Percentiles rank a stretch among this genome's conserved stretches.
phyloP scores from a whole-genome alignment of 2,113 vertebrate species.

The Dissostichus mawsoni region DNA sequence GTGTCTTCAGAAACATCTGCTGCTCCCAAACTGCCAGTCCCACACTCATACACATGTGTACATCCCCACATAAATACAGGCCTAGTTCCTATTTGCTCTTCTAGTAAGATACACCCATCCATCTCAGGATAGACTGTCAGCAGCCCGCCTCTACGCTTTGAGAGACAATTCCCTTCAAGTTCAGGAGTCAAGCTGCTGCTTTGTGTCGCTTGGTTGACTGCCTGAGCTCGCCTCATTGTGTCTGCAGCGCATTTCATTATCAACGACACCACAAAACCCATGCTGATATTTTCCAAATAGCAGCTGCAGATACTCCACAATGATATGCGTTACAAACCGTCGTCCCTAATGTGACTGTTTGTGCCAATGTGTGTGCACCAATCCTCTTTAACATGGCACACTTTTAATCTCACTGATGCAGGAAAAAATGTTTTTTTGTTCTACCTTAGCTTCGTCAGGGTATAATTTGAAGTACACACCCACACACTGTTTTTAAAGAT shows the following conservation, averaged over 20 bases:
- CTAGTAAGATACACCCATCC: neutral
- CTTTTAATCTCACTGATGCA: slow-evolving; percentile 32
- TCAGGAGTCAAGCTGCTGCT: slow-evolving; percentile 26
- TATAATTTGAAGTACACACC: slow-evolving; percentile 50
- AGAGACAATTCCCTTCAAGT: slow-evolving; percentile 39
- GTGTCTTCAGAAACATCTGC: slow-evolving; percentile 65
- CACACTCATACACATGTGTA: neutral
- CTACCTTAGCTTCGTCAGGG: slow-evolving; percentile 13
- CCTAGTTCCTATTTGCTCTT: neutral
- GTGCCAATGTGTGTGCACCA: neutral
- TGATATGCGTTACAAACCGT: neutral
- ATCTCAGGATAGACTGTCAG: neutral
- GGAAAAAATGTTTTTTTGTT: slow-evolving; percentile 26
- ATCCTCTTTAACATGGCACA: slow-evolving; percentile 5
- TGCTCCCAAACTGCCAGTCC: slow-evolving; percentile 39
- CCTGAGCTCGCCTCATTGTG: slow-evolving; percentile 24
- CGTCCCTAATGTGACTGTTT: neutral
- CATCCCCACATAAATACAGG: neutral
- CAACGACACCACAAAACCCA: neutral
- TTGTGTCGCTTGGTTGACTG: slow-evolving; percentile 10
- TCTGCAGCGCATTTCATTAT: slow-evolving; percentile 11
- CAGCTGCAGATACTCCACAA: neutral
- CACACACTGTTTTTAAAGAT: slow-evolving; percentile 40
- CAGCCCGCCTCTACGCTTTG: slow-evolving; percentile 12
- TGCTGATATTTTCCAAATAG: neutral